Percentiles rank a stretch among this genome's conserved stretches.
phyloP scores from a whole-genome alignment of 2,888 invertebrate genomes.

The Bimastos eiseni region DNA sequence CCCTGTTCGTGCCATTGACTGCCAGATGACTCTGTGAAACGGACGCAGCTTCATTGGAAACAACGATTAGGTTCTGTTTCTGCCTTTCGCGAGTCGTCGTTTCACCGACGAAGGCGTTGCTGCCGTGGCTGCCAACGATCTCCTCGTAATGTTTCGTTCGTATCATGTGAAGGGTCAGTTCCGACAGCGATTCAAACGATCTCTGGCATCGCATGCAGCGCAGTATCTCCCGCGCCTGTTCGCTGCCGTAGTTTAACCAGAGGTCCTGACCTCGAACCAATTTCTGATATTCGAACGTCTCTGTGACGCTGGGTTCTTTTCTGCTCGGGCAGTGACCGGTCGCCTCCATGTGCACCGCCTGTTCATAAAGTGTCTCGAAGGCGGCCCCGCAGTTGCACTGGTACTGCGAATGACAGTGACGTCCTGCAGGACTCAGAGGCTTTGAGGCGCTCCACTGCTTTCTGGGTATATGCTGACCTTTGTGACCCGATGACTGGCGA shows the following conservation, averaged over 20 bases:
- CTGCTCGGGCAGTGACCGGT: conserved; percentile 86
- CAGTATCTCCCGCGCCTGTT: conserved; percentile 92
- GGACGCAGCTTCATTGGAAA: neutral
- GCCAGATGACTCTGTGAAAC: neutral
- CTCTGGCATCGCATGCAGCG: conserved; percentile 99
- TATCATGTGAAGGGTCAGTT: conserved; percentile 98
- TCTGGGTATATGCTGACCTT: neutral
- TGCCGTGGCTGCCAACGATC: conserved; percentile 70
- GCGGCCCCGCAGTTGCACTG: conserved; percentile 36
- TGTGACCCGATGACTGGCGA: neutral
- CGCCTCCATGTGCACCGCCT: conserved; percentile 68
- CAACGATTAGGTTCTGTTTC: neutral
- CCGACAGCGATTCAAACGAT: conserved; percentile 90
- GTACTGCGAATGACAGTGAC: conserved; percentile 28
- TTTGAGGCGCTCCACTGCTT: neutral
- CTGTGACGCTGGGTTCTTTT: conserved; percentile 39
- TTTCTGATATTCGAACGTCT: conserved; percentile 67
- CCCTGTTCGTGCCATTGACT: neutral
- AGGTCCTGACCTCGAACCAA: conserved; percentile 95
- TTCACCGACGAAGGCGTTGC: neutral
- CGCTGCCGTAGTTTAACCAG: conserved; percentile 89
- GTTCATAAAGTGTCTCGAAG: conserved; percentile 54
- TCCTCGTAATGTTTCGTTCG: conserved; percentile 97
- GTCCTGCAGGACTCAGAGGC: neutral
- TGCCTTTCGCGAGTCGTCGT: neutral